Evolutionary conservation across 2,888 invertebrate species (phyloP).

Genomic region (Nezara viridula): DNA sequence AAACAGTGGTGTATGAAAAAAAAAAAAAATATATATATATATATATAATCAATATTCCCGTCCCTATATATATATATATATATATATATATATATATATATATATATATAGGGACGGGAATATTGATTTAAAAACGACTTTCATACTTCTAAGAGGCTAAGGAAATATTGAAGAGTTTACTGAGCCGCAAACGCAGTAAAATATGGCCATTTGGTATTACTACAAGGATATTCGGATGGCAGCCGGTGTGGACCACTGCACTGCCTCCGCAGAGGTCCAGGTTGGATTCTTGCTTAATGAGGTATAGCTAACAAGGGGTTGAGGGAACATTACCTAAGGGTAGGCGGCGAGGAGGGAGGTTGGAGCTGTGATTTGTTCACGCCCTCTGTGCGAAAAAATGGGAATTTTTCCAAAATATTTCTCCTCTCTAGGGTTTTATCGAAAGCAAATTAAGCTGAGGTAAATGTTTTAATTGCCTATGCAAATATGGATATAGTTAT

Average conservation of each 20-base stretch:
- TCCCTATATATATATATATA: too few relatives aligned
- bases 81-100: too few relatives aligned
- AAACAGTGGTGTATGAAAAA: too few relatives aligned
- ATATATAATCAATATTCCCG: too few relatives aligned
- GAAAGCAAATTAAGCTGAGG: too few relatives aligned
- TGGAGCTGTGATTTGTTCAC: background rate
- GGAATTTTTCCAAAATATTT: background rate
- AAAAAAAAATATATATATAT: too few relatives aligned
- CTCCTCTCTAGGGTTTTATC: background rate
- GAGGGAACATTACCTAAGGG: slow-evolving; percentile 1
- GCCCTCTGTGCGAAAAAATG: background rate
- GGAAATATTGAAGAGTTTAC: background rate
- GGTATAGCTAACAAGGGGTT: background rate
- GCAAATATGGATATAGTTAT: too few relatives aligned
- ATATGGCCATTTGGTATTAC: background rate
- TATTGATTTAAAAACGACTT: too few relatives aligned
- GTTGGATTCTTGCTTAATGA: slow-evolving; percentile 5
- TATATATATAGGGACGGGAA: too few relatives aligned
- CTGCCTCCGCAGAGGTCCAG: background rate
- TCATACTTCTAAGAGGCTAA: too few relatives aligned
- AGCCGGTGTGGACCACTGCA: background rate
- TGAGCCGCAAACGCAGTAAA: background rate
- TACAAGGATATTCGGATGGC: background rate
- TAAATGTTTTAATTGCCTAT: background rate
- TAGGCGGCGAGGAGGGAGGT: background rate